These are phyloP conservation scores for Apamea monoglypha DNA, from an alignment of 2,888 invertebrate genomes.

Conservation along the genomic window DNA sequence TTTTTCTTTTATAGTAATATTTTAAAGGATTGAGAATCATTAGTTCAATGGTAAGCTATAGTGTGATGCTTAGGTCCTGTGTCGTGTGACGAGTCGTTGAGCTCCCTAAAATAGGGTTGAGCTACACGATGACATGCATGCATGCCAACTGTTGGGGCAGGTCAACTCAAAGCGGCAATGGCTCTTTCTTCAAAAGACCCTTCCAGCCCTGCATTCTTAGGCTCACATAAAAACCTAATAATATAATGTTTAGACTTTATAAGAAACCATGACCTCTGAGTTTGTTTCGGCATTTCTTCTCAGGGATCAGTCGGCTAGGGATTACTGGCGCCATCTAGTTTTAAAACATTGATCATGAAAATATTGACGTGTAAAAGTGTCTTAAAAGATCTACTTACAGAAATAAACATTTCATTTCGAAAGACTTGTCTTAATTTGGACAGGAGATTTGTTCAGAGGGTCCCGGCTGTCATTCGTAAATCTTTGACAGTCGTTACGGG, in stretches of 20 bases:
- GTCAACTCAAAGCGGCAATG: not conserved
- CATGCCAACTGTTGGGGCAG: not conserved
- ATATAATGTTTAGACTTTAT: too few relatives aligned
- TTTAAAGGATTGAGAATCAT: conserved; percentile 7
- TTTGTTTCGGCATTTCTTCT: too few relatives aligned
- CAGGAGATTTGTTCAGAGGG: not conserved
- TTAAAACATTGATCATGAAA: too few relatives aligned
- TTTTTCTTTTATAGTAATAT: conserved; percentile 16
- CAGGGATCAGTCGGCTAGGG: too few relatives aligned
- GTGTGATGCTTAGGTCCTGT: not conserved
- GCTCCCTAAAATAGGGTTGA: not conserved
- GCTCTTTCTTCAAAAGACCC: not conserved
- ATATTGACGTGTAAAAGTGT: too few relatives aligned
- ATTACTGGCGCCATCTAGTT: too few relatives aligned
- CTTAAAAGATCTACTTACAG: too few relatives aligned
- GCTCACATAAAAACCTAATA: not conserved
- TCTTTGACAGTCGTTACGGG: not conserved
- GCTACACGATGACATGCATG: not conserved
- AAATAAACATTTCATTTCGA: too few relatives aligned
- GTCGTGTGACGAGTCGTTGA: not conserved
- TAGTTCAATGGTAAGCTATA: conserved; percentile 2
- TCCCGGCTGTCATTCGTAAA: not conserved
- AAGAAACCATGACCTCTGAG: too few relatives aligned
- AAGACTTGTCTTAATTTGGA: conserved; percentile 2
- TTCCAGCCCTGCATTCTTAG: not conserved